Conservation (phyloP, 2,797 vertebrate species). For the Furcifer pardalis region DNA sequence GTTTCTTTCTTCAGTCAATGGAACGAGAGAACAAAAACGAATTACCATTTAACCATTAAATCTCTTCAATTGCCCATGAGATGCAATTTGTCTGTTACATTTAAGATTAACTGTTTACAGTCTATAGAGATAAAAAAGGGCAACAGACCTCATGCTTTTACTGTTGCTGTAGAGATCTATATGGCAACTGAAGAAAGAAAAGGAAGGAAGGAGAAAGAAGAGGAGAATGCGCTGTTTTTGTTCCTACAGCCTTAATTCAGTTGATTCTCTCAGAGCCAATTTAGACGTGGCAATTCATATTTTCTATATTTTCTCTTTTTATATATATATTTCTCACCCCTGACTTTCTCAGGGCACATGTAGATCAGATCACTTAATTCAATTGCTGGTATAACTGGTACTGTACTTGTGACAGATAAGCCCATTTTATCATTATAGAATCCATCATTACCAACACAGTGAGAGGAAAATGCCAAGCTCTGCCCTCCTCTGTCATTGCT, state of each 20-base stretch:
- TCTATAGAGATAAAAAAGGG: not conserved
- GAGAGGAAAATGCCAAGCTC: too few relatives aligned
- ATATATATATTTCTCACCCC: too few relatives aligned
- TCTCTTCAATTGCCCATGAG: not conserved
- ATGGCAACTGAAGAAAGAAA: not conserved
- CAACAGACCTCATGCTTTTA: too few relatives aligned
- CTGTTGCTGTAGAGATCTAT: not conserved
- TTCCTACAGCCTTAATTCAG: not conserved
- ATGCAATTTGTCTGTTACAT: not conserved
- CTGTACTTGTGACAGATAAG: too few relatives aligned
- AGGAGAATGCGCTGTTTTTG: not conserved
- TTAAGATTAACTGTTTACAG: not conserved
- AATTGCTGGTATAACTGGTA: too few relatives aligned
- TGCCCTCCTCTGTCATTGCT: too few relatives aligned
- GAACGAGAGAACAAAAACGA: not conserved
- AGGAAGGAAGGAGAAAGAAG: not conserved
- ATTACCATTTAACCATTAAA: not conserved
- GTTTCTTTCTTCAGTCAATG: not conserved
- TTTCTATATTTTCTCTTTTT: too few relatives aligned
- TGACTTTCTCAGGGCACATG: too few relatives aligned
- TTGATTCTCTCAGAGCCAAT: not conserved
- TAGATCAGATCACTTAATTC: too few relatives aligned
- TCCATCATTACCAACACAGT: too few relatives aligned
- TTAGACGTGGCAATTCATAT: too few relatives aligned
- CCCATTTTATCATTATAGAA: too few relatives aligned